Percentiles rank a stretch among this genome's conserved stretches.
These are phyloP conservation scores for Coleophora flavipennella DNA, from an alignment of 2,888 invertebrate species.

Conservation along the genomic window DNA sequence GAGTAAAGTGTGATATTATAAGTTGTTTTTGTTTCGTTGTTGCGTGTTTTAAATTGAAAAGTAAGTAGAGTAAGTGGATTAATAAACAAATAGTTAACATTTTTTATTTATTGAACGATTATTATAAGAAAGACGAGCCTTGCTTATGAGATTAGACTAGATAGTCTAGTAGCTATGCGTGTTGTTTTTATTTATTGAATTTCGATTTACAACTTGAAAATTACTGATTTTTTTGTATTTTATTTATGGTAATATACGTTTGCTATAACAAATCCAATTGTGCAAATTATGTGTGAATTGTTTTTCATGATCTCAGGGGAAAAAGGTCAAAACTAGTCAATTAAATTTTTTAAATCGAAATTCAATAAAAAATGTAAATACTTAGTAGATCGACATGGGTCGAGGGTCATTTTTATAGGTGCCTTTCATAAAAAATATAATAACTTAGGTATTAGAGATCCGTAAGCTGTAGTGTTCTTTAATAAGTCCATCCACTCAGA, in stretches of 20 bases:
- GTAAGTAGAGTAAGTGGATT: slow-evolving; percentile 51
- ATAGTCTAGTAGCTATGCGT: slow-evolving; percentile 49
- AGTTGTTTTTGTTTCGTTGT: slow-evolving; percentile 69
- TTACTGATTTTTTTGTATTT: too few relatives aligned
- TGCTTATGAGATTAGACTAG: slow-evolving; percentile 57
- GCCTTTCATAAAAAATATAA: slow-evolving; percentile 63
- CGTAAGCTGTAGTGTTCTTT: slow-evolving; percentile 59
- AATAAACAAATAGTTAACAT: slow-evolving; percentile 30
- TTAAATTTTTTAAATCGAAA: slow-evolving; percentile 35
- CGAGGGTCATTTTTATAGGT: slow-evolving; percentile 64
- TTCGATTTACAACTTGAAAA: slow-evolving; percentile 22
- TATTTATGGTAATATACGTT: too few relatives aligned
- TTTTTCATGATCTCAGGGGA: not conserved
- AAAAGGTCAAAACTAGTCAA: not conserved
- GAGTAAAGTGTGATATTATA: slow-evolving; percentile 68
- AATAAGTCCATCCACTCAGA: slow-evolving; percentile 61
- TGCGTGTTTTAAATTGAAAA: slow-evolving; percentile 67
- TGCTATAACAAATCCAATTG: too few relatives aligned
- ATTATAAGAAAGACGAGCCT: slow-evolving; percentile 69
- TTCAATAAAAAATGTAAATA: slow-evolving; percentile 36
- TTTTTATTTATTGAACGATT: slow-evolving; percentile 65
- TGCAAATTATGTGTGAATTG: too few relatives aligned
- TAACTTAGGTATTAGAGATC: slow-evolving; percentile 45
- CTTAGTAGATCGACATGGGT: slow-evolving; percentile 49
- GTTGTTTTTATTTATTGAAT: slow-evolving; percentile 33